A percentile compares a stretch with the other conserved stretches of the same genome.
Conservation (phyloP, 2,113 vertebrate species). For the Trogon surrucura region DNA sequence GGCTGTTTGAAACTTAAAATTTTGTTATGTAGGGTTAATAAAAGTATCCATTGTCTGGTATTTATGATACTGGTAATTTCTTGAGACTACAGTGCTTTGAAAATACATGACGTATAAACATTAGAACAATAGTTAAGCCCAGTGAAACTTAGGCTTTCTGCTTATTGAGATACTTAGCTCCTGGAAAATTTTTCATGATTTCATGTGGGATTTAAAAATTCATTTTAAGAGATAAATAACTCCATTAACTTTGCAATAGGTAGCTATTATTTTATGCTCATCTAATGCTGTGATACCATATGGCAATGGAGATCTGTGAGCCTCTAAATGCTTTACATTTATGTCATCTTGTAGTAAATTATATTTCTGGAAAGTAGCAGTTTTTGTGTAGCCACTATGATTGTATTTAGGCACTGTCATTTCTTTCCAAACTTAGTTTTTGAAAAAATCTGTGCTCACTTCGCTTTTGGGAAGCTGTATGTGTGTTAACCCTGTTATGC, state of each 20-base stretch:
- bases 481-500: not conserved
- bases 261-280: slow-evolving; percentile 60
- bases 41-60: not conserved
- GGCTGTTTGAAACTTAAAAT: not conserved
- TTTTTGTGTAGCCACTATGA: not conserved
- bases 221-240: slow-evolving; percentile 55
- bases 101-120: not conserved
- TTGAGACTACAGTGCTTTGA: not conserved
- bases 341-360: slow-evolving; percentile 18
- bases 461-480: not conserved
- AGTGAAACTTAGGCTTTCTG: not conserved
- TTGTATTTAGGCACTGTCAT: not conserved
- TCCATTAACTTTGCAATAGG: slow-evolving; percentile 57
- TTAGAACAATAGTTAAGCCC: not conserved
- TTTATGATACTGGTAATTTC: not conserved
- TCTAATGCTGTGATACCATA: slow-evolving; percentile 59
- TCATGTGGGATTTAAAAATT: slow-evolving; percentile 49
- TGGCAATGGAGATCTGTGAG: slow-evolving; percentile 7
- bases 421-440: not conserved
- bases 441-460: not conserved
- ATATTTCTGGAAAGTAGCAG: not conserved
- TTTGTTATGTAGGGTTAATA: not conserved
- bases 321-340: slow-evolving; percentile 24
- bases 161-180: slow-evolving; percentile 27
- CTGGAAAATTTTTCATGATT: slow-evolving; percentile 31